Percentiles rank a stretch among this genome's conserved stretches.
Conservation (phyloP, 2,797 vertebrate genomes). For the Tauraco hartlaubi region DNA sequence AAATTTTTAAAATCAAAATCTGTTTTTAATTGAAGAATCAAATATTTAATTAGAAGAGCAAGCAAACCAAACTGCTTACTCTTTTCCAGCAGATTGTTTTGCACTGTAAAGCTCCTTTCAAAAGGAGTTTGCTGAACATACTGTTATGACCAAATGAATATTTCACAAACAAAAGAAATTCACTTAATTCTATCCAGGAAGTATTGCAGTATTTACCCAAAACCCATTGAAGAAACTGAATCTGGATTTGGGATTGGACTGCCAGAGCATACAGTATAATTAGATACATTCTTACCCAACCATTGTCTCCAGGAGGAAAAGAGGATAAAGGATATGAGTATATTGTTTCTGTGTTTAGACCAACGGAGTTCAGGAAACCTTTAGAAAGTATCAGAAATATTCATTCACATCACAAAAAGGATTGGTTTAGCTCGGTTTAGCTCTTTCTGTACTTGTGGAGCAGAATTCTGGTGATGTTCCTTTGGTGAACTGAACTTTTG, state of each 20-base stretch:
- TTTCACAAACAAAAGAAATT: not conserved
- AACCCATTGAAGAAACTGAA: not conserved
- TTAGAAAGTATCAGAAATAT: not conserved
- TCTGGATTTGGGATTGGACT: not conserved
- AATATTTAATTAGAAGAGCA: not conserved
- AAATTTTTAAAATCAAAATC: not conserved
- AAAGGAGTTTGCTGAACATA: not conserved
- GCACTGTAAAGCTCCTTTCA: not conserved
- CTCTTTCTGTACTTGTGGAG: not conserved
- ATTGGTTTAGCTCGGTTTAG: not conserved
- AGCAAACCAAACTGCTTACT: not conserved
- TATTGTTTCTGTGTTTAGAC: not conserved
- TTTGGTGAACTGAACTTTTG: not conserved
- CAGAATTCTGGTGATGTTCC: not conserved
- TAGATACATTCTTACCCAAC: not conserved
- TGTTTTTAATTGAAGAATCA: not conserved
- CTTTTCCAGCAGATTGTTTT: not conserved
- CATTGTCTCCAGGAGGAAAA: not conserved
- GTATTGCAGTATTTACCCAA: not conserved
- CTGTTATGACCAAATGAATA: not conserved
- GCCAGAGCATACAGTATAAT: not conserved
- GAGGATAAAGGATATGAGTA: not conserved
- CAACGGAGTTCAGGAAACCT: not conserved
- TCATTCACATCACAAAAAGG: not conserved
- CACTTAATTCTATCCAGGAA: not conserved